Base-by-base conservation (phyloP, 2,797 vertebrate species). In the Carapus acus region DNA sequence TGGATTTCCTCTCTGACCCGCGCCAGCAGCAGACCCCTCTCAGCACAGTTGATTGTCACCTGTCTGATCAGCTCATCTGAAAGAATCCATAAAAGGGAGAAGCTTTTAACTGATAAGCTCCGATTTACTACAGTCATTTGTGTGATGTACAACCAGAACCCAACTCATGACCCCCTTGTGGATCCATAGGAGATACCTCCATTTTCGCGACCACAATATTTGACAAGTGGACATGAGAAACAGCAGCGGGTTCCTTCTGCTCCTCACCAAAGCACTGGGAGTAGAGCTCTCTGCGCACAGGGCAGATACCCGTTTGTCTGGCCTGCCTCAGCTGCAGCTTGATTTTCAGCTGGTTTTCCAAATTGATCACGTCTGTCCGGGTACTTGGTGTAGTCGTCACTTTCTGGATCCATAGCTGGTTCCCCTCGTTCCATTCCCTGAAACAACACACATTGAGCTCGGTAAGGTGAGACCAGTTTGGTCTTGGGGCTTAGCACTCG, bases 61-160 rank as follows among this genome's bases (percentile, higher is more conserved):
- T 98, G 90, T 34, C 96, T 88, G 78, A 99, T 97, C 52, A 99
- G 71, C 67, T 99, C 96, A 49, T 99, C 95, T 99, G 61, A 16
- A 48, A 46, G 15, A 56, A 34, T 34, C 14, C 31, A 46, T 14
- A 22, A 43, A 6, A 1, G 44, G 7, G 7, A 31, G 5, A 27
- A 5, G 24, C 5, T 9, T 33, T 9, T 1, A 3, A 27, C 4
- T 13, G 2, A 17, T 49, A 9, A 31, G 12, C 18, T 45, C 22
- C n/a, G 2, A 8, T 45, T n/a, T n/a, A n/a, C n/a, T n/a, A n/a
- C n/a, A n/a, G n/a, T n/a, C n/a, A n/a, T n/a, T n/a, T n/a, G n/a
- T n/a, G 31, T 3, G 14, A 33, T 7, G 14, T 33, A 8, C 14
- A 33, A 33, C 31, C 31, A 33, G 12, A 33, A 5, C 9, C 24